Conservation (phyloP, 2,113 vertebrate species). For the Dasyornis broadbenti region DNA sequence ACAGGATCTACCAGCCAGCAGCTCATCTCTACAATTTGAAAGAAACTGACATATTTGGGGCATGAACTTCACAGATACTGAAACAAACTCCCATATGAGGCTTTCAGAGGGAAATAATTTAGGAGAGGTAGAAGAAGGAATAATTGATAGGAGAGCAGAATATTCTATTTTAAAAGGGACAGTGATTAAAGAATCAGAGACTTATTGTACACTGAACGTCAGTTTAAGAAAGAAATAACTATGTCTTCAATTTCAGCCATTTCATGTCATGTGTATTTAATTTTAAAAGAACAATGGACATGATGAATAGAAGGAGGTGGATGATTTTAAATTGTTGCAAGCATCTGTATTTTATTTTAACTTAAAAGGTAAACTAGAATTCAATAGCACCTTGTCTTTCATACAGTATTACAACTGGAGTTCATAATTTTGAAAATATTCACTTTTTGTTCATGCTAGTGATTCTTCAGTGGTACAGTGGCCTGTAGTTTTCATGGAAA, state of each 20-base stretch:
- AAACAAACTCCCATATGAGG: background rate
- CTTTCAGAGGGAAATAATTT: background rate
- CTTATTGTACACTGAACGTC: background rate
- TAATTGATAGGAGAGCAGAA: background rate
- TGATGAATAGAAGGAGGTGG: background rate
- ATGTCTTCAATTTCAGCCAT: background rate
- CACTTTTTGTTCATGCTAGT: background rate
- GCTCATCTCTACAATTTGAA: background rate
- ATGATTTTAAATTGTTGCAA: background rate
- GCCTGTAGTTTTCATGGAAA: background rate
- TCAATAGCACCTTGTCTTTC: background rate
- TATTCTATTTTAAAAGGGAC: background rate
- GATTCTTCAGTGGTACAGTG: background rate
- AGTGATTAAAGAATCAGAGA: background rate
- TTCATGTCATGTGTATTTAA: background rate
- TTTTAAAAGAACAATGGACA: background rate
- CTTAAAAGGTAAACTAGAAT: background rate
- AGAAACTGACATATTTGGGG: conserved; percentile 19
- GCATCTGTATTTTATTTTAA: background rate
- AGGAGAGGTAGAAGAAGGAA: background rate
- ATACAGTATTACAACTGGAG: background rate
- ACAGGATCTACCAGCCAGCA: background rate
- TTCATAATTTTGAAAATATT: background rate
- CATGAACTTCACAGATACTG: background rate
- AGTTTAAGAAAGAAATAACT: background rate